Conservation (phyloP, 2,113 vertebrate species). For the Cygnus buccinator region DNA sequence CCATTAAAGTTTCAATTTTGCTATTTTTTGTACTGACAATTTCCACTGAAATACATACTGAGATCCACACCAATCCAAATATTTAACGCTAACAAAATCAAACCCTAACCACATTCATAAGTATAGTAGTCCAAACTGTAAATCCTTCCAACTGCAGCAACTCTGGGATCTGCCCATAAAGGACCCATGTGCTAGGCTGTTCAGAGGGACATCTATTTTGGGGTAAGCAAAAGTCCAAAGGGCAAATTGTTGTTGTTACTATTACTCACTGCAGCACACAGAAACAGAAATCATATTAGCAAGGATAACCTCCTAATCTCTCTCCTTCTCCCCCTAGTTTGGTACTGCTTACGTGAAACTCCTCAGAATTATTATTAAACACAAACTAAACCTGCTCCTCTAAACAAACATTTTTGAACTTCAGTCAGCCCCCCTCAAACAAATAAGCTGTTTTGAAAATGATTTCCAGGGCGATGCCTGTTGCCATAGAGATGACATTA, state of each 20-base stretch:
- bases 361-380: conserved; percentile 86
- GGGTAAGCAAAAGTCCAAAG: background rate
- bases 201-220: background rate
- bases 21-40: background rate
- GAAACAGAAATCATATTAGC: background rate
- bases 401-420: conserved; percentile 86
- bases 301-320: background rate
- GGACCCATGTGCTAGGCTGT: background rate
- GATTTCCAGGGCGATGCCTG: conserved; percentile 86
- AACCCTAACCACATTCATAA: background rate
- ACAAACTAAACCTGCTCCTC: conserved; percentile 78
- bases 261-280: background rate
- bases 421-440: conserved; percentile 76
- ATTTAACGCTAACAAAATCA: background rate
- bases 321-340: conserved; percentile 58
- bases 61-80: background rate
- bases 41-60: background rate
- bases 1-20: background rate
- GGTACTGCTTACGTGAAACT: conserved; percentile 70
- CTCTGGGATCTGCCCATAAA: background rate
- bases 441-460: conserved; percentile 88
- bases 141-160: background rate
- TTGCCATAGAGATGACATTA: conserved; percentile 93
- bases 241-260: background rate
- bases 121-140: background rate